These are phyloP conservation scores for Vulpes ferrilata DNA, from an alignment of 2,113 vertebrate genomes.

Conservation along the genomic window DNA sequence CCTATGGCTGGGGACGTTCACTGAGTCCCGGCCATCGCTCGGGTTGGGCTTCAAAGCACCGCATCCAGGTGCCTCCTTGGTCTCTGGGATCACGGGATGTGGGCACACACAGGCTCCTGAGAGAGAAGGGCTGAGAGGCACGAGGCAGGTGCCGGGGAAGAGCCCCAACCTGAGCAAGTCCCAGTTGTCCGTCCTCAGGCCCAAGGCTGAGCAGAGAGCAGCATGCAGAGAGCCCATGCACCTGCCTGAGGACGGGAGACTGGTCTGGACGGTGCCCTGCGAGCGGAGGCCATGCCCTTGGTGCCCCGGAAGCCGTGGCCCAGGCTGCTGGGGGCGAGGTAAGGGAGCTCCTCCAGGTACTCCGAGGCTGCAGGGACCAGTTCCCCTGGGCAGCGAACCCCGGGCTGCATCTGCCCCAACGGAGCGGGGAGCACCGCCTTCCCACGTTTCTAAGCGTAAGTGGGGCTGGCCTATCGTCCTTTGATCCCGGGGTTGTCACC, in stretches of 20 bases:
- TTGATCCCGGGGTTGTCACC: not conserved
- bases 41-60: not conserved
- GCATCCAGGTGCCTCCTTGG: too few relatives aligned
- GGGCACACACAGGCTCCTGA: not conserved
- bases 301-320: not conserved
- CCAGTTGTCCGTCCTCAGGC: rapidly evolving
- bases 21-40: not conserved
- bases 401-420: not conserved
- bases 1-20: rapidly evolving
- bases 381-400: too few relatives aligned
- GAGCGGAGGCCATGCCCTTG: not conserved
- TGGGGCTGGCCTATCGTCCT: rapidly evolving
- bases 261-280: rapidly evolving
- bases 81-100: not conserved
- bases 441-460: not conserved
- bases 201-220: rapidly evolving
- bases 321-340: rapidly evolving
- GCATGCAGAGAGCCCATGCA: rapidly evolving
- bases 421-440: rapidly evolving
- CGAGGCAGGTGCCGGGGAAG: not conserved
- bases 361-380: not conserved
- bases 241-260: not conserved
- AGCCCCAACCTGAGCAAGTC: not conserved
- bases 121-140: rapidly evolving
- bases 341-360: rapidly evolving